phyloP scores from a whole-genome alignment of 2,888 invertebrate species.

The Standfussiana lucernea region DNA sequence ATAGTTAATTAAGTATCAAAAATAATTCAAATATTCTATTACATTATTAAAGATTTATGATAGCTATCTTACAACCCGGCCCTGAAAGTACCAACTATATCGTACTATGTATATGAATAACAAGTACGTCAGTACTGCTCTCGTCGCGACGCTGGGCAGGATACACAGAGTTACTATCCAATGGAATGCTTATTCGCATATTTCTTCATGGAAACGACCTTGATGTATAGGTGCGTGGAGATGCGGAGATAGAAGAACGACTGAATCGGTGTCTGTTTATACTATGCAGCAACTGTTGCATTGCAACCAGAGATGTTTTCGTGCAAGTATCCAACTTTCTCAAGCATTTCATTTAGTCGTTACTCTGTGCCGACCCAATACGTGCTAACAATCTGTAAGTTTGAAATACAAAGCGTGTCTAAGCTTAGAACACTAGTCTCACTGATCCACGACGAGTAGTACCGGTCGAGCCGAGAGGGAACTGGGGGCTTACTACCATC shows the following conservation, averaged over 20 bases:
- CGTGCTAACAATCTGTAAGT: conserved; percentile 20
- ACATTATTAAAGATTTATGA: conserved; percentile 72
- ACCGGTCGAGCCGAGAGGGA: conserved; percentile 16
- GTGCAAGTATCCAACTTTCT: background rate
- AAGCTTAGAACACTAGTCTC: conserved; percentile 71
- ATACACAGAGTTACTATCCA: conserved; percentile 14
- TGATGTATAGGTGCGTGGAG: background rate
- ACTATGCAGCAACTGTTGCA: background rate
- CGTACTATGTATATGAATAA: conserved; percentile 46
- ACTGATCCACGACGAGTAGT: conserved; percentile 71
- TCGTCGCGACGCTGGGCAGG: conserved; percentile 17
- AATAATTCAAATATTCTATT: conserved; percentile 81
- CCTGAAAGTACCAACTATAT: conserved; percentile 69
- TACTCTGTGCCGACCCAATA: conserved; percentile 1
- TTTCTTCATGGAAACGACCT: background rate
- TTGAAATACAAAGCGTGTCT: conserved; percentile 58
- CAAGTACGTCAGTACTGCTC: conserved; percentile 31
- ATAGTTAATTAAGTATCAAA: conserved; percentile 84
- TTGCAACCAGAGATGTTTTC: background rate
- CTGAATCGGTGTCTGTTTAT: background rate
- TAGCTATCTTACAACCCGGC: conserved; percentile 78
- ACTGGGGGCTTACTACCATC: background rate
- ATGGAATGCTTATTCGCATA: conserved; percentile 6
- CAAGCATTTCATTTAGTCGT: conserved; percentile 7
- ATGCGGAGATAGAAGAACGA: background rate